phyloP scores from a whole-genome alignment of 2,888 invertebrate genomes.

The Blastobasis adustella region DNA sequence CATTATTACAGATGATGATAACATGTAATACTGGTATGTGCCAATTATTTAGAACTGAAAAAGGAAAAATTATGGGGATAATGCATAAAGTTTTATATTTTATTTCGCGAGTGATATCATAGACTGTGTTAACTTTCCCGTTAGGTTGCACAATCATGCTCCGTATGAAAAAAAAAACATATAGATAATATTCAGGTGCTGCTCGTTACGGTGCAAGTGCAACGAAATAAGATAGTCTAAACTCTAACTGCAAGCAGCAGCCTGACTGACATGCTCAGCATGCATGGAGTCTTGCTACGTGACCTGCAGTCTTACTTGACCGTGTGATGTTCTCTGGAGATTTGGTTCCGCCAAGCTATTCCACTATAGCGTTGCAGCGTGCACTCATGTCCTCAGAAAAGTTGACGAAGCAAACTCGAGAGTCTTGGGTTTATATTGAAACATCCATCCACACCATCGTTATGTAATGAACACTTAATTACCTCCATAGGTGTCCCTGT shows the following conservation, averaged over 20 bases:
- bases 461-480: background rate
- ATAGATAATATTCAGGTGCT: background rate
- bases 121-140: background rate
- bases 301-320: background rate
- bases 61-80: background rate
- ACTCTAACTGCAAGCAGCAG: background rate
- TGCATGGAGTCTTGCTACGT: background rate
- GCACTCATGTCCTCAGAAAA: background rate
- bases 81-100: background rate
- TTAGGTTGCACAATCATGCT: background rate
- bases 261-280: background rate
- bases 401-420: background rate
- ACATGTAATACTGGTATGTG: background rate
- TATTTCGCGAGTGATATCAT: background rate
- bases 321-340: background rate
- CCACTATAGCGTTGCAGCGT: background rate
- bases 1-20: background rate
- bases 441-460: background rate
- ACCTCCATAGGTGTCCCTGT: background rate
- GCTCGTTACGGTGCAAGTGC: background rate
- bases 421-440: background rate
- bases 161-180: background rate
- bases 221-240: background rate
- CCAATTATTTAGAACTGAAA: background rate
- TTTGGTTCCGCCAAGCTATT: background rate